Conservation (phyloP, 1,140 invertebrate species). For the Acromyrmex echinatior region DNA sequence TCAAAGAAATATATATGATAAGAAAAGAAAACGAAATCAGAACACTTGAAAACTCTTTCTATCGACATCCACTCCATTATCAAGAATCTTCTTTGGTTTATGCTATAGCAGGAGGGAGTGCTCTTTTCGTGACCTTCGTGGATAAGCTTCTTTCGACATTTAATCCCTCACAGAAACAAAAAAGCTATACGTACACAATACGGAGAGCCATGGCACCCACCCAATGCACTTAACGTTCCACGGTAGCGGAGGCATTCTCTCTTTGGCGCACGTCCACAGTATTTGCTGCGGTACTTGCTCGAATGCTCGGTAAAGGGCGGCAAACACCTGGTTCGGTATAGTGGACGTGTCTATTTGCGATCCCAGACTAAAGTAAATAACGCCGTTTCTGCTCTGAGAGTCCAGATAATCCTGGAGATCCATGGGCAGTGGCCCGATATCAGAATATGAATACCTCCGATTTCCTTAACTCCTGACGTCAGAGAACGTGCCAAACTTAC, state of each 20-base stretch:
- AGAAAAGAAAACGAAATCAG: constrained; percentile 20
- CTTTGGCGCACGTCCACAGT: constrained; percentile 73
- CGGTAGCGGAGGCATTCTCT: constrained; percentile 83
- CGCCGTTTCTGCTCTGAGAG: constrained; percentile 37
- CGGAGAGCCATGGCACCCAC: constrained; percentile 89
- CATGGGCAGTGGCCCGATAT: constrained; percentile 32
- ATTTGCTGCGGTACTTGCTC: constrained; percentile 72
- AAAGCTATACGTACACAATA: constrained; percentile 86
- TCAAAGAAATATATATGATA: not conserved
- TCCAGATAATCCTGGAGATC: constrained; percentile 70
- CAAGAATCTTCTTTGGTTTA: constrained; percentile 7
- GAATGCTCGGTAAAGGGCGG: constrained; percentile 68
- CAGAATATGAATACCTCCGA: constrained; percentile 72
- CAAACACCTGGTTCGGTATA: constrained; percentile 61
- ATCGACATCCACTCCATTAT: constrained; percentile 48
- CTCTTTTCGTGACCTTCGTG: constrained; percentile 28
- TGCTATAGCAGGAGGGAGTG: too few relatives aligned
- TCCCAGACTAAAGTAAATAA: constrained; percentile 72
- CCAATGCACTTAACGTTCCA: constrained; percentile 88
- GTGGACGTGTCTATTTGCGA: constrained; percentile 68
- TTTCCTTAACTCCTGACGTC: constrained; percentile 77
- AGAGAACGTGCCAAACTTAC: constrained; percentile 51
- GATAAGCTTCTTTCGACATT: constrained; percentile 55
- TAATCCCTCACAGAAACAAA: constrained; percentile 24
- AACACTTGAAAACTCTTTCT: constrained; percentile 8